These are phyloP conservation scores for Lasioglossum morio DNA, from an alignment of 2,888 invertebrate genomes.

Conservation along the genomic window DNA sequence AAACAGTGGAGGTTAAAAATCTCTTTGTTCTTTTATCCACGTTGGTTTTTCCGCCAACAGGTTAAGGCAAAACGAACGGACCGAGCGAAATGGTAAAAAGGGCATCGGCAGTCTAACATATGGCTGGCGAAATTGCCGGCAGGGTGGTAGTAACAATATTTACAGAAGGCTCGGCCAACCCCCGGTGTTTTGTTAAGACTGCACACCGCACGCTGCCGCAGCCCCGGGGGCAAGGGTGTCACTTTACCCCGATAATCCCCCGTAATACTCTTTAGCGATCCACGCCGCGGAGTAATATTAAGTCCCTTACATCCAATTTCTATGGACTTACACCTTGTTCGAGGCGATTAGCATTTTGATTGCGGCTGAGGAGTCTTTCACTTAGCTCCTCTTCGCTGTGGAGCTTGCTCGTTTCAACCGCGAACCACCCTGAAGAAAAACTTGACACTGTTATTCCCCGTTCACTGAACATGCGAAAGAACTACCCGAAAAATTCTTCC, in stretches of 20 bases:
- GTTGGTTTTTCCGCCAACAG: not conserved
- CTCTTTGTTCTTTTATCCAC: not conserved
- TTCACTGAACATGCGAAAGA: not conserved
- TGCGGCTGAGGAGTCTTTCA: slow-evolving; percentile 68
- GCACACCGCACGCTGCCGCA: slow-evolving; percentile 72
- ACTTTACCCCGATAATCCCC: slow-evolving; percentile 82
- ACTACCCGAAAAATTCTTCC: not conserved
- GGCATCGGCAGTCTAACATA: slow-evolving; percentile 80
- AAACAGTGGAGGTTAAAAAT: not conserved
- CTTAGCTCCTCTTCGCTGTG: slow-evolving; percentile 4
- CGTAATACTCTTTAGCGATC: slow-evolving; percentile 82
- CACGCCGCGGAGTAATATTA: slow-evolving; percentile 76
- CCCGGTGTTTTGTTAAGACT: slow-evolving; percentile 84
- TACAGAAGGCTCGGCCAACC: slow-evolving; percentile 81
- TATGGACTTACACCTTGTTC: slow-evolving; percentile 82
- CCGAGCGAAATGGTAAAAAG: slow-evolving; percentile 72
- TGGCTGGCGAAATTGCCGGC: slow-evolving; percentile 82
- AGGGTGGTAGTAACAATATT: slow-evolving; percentile 84
- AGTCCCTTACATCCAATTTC: slow-evolving; percentile 82
- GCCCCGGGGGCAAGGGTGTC: slow-evolving; percentile 78
- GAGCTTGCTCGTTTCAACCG: not conserved
- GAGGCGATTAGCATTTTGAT: slow-evolving; percentile 82
- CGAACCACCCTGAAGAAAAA: not conserved
- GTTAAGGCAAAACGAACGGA: slow-evolving; percentile 15
- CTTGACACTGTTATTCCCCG: not conserved